A percentile compares a stretch with the other conserved stretches of the same genome.
phyloP scores from a whole-genome alignment of 2,797 vertebrate genomes.

The Poecilia wingei region DNA sequence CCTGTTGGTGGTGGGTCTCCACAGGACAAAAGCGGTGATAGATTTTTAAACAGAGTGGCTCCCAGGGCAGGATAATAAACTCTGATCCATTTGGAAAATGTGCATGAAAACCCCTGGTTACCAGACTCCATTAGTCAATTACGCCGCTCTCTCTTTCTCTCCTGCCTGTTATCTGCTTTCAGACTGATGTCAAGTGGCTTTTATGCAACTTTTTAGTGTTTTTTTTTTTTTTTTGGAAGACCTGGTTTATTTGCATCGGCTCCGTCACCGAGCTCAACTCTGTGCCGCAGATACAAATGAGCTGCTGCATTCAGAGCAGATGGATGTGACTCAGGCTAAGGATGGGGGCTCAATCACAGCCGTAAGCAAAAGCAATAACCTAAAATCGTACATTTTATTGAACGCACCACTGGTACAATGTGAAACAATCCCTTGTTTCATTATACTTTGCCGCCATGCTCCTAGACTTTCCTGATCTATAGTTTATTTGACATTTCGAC shows the following conservation, averaged over 20 bases:
- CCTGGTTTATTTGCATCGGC: slow-evolving; percentile 29
- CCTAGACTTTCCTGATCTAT: neutral
- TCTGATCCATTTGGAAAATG: slow-evolving; percentile 50
- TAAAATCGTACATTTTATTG: neutral
- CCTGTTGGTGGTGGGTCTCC: slow-evolving; percentile 60
- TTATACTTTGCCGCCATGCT: neutral
- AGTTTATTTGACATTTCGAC: neutral
- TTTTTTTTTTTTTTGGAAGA: slow-evolving; percentile 28
- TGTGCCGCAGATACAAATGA: neutral
- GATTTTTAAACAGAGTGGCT: slow-evolving; percentile 66
- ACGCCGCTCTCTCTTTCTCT: slow-evolving; percentile 8
- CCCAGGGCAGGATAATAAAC: slow-evolving; percentile 47
- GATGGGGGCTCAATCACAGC: too few species aligned
- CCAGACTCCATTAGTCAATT: slow-evolving; percentile 15
- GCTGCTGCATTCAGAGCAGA: neutral
- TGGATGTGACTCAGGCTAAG: neutral
- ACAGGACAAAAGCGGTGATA: slow-evolving; percentile 63
- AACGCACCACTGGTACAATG: neutral
- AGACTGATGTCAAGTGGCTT: slow-evolving; percentile 36
- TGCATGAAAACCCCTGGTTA: slow-evolving; percentile 42
- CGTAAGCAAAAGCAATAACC: neutral
- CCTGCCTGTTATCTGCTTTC: slow-evolving; percentile 17
- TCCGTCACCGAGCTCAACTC: neutral
- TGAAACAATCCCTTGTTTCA: neutral
- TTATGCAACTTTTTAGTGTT: slow-evolving; percentile 9